Evolutionary conservation across 2,113 vertebrate species (phyloP).

Genomic region (Tylochromis polylepis): DNA sequence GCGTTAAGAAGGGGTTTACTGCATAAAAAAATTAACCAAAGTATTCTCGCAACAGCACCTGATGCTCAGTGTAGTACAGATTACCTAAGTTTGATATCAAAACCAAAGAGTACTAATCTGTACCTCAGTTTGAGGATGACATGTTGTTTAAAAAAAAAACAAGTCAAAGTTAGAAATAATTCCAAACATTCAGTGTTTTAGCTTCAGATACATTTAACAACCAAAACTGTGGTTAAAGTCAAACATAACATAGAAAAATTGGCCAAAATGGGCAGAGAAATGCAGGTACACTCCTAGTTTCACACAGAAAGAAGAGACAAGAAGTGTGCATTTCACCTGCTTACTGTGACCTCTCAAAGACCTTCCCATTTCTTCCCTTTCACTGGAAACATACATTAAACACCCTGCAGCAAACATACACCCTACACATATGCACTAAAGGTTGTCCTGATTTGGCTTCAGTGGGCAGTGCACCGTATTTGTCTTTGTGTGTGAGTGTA

Average conservation of each 20-base stretch:
- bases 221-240: not conserved
- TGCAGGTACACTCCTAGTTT: not conserved
- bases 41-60: not conserved
- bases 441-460: slow-evolving; percentile 49
- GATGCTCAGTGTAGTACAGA: too few species aligned
- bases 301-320: not conserved
- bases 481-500: not conserved
- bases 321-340: slow-evolving; percentile 44
- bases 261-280: not conserved
- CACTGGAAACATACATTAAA: slow-evolving; percentile 44
- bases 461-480: not conserved
- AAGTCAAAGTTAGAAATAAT: too few species aligned
- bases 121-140: too few species aligned
- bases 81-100: too few species aligned
- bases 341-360: slow-evolving; percentile 22
- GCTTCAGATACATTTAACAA: not conserved
- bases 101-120: too few species aligned
- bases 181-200: not conserved
- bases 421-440: slow-evolving; percentile 1
- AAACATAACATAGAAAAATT: not conserved
- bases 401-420: slow-evolving; percentile 10
- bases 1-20: not conserved
- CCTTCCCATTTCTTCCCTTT: slow-evolving; percentile 42
- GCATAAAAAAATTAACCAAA: not conserved
- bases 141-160: too few species aligned